phyloP scores from a whole-genome alignment of 2,113 vertebrate genomes.

The Patagioenas fasciata region DNA sequence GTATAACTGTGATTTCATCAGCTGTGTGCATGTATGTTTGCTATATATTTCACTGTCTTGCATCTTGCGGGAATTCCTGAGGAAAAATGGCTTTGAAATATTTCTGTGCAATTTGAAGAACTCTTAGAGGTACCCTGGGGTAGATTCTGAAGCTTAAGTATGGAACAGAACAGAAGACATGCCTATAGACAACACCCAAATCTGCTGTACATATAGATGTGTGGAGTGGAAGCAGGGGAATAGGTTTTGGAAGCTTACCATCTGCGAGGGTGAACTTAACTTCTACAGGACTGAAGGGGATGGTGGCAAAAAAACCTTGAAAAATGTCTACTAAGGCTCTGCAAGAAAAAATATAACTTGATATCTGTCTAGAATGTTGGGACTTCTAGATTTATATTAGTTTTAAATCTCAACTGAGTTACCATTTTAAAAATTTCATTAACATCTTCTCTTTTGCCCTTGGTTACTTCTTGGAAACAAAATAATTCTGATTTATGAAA shows the following conservation, averaged over 20 bases:
- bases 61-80: neutral
- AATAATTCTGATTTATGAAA: neutral
- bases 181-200: neutral
- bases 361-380: neutral
- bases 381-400: neutral
- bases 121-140: neutral
- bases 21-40: rapidly evolving
- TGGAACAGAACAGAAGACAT: neutral
- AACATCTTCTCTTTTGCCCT: neutral
- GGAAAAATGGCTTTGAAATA: neutral
- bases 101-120: neutral
- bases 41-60: neutral
- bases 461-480: neutral
- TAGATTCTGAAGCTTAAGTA: neutral
- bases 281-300: neutral
- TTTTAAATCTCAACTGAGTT: neutral
- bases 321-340: neutral
- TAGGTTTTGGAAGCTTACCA: neutral
- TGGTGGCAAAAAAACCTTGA: neutral
- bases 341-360: neutral
- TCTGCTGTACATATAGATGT: neutral
- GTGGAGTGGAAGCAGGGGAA: neutral
- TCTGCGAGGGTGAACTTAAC: neutral
- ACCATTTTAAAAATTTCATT: neutral
- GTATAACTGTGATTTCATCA: neutral